phyloP scores from a whole-genome alignment of 2,113 vertebrate species.

The Drymodes brunneopygia region DNA sequence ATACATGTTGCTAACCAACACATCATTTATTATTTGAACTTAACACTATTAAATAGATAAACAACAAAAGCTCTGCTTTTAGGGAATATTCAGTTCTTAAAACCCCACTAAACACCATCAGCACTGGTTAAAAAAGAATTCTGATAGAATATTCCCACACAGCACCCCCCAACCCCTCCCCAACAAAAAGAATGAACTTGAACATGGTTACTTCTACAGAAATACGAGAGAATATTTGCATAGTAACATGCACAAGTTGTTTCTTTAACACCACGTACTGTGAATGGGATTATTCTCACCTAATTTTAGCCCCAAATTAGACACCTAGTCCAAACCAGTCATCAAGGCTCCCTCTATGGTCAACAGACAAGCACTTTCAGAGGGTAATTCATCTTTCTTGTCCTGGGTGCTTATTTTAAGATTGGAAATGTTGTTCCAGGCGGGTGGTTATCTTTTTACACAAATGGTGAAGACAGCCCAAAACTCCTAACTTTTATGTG shows the following conservation, averaged over 20 bases:
- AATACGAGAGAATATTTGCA: not conserved
- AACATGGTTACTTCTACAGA: not conserved
- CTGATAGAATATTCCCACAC: not conserved
- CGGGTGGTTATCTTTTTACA: not conserved
- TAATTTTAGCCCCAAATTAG: conserved; percentile 29
- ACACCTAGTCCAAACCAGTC: conserved; percentile 8
- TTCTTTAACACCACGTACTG: not conserved
- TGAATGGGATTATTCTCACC: not conserved
- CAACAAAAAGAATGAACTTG: not conserved
- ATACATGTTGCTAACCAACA: not conserved
- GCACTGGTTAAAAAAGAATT: not conserved
- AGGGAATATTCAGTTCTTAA: not conserved
- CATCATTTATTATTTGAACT: not conserved
- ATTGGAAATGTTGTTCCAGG: not conserved
- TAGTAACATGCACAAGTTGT: not conserved
- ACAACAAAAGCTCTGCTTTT: not conserved
- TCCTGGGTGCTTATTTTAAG: conserved; percentile 13
- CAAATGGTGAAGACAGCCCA: not conserved
- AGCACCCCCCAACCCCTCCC: not conserved
- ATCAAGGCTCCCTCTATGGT: conserved; percentile 14
- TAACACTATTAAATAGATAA: not conserved
- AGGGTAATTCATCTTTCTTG: conserved; percentile 9
- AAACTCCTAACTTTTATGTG: not conserved
- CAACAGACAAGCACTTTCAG: not conserved
- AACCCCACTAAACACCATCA: not conserved